A percentile compares a stretch with the other conserved stretches of the same genome.
phyloP scores from a whole-genome alignment of 2,113 vertebrate genomes.

The Oncorhynchus mykiss region DNA sequence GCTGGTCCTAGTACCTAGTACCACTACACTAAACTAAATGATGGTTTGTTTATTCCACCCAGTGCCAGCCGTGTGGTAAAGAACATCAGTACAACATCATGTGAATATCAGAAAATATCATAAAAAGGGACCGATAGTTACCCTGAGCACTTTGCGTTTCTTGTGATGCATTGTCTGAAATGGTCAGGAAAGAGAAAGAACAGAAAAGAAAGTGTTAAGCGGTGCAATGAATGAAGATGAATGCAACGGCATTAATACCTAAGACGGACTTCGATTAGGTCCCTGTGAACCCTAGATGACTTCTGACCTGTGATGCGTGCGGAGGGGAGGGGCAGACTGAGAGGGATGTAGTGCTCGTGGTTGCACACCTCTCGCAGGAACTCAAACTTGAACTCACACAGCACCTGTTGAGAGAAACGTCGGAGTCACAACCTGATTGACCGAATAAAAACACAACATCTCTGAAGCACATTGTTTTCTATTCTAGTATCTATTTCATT shows the following conservation, averaged over 20 bases:
- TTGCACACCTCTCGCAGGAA: conserved; percentile 96
- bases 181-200: conserved; percentile 9
- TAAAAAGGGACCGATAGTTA: conserved; percentile 64
- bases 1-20: no score
- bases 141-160: conserved; percentile 73
- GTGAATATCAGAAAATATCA: not conserved
- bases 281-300: not conserved
- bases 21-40: no score
- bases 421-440: no score
- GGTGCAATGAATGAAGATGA: conserved; percentile 2
- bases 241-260: not conserved
- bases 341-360: conserved; percentile 92
- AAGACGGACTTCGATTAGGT: no score
- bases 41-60: no score
- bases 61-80: no score
- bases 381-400: conserved; percentile 94
- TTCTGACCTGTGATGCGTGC: conserved; percentile 70
- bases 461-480: no score
- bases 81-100: no score
- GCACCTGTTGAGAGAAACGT: conserved; percentile 64
- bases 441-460: no score
- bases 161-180: conserved; percentile 67
- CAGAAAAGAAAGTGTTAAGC: not conserved
- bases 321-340: conserved; percentile 90
- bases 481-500: no score